Base-by-base conservation (phyloP, 2,113 vertebrate genomes). In the Malurus alboscapulatus region DNA sequence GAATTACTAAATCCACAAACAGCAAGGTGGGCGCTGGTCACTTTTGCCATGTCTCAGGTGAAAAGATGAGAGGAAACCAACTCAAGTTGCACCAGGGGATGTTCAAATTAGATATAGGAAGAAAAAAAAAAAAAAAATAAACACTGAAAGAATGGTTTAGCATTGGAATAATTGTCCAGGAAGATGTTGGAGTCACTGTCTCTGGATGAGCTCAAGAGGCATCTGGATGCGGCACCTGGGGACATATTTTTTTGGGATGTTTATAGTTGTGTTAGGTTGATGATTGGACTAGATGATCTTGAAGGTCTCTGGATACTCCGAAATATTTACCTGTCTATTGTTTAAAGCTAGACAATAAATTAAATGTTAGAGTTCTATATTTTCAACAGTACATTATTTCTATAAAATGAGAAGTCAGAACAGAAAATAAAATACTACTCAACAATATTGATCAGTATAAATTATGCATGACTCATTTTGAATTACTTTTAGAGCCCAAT, bases 401-500 rank as follows among this genome's bases (percentile, higher is more conserved):
- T 67, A 50, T 48, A 51, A 92, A 90, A 87, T 44, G 25, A 69
- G 78, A 95, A 94, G n/a, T 57, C 79, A 83, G 53, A 55, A 73
- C 36, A 87, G 84, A 87, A 90, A 95, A 87, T 82, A 92, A 88
- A 87, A 71, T 69, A 68, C 13, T 25, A 38, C 47, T 74, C 8
- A 4, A 92, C 21, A 95, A 73, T 95, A 88, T 94, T 73, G 82
- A 92, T 91, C 50, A 85, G 17, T 62, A 80, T 93, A 93, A 90
- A 93, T 94, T 80, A 89, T 55, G 10, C 27, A 83, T 76, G 65
- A 40, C 76, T 85, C 59, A 71, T 62, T 96, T 50, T 93, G 80
- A 90, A 88, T 80, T 91, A 82, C 69, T 79, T 90, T 47, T 81
- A 26, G 72, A 90, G 68, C 27, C 55, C 69, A 80, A 73, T 87